Base-by-base conservation (phyloP, 1,140 invertebrate genomes). In the Bombus fervidus region DNA sequence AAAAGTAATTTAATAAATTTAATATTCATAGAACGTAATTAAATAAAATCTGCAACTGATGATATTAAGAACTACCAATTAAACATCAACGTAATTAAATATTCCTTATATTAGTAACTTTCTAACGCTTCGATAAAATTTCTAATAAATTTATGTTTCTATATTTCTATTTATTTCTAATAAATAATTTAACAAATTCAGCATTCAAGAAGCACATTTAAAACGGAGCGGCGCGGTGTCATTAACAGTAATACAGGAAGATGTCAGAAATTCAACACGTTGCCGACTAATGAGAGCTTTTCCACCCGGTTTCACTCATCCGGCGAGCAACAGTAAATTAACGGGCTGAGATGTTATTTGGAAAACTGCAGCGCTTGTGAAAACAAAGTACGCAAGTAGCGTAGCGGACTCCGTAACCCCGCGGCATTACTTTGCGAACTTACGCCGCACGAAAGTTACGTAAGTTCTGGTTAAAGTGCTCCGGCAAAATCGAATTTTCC, bases 381-480 rank as follows among this genome's bases (percentile, higher is more conserved):
- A 72, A 80, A 72, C 53, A n/a, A 71, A 84, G 76, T 84, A 25
- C 47, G 18, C 25, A 28, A 53, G n/a, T 37, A 43, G 31, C 68
- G 37, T 6, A 28, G 9, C 82, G 25, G 66, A 77, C 64, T 59
- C 37, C 10, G 3, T 18, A 75, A 34, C 39, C 53, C 28, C 57
- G n/a, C 41, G 12, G 66, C 82, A n/a, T 84, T 71, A 59, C 82
- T 84, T 79, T 9, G n/a, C 75, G 5, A 76, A 77, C 81, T 83
- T 77, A 77, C 62, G 28, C 18, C 12, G 41, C 31, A 9, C 37
- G 31, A 39, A 73, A 85, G 41, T 85, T 79, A 28, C 53, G 41
- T 53, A 85, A 85, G 77, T 80, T 85, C 31, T 47, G 68, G 39
- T 62, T 80, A 80, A 80, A 73, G 83, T 73, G 68, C 41, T 64